Conservation (phyloP, 2,113 vertebrate species). For the Ciconia maguari region DNA sequence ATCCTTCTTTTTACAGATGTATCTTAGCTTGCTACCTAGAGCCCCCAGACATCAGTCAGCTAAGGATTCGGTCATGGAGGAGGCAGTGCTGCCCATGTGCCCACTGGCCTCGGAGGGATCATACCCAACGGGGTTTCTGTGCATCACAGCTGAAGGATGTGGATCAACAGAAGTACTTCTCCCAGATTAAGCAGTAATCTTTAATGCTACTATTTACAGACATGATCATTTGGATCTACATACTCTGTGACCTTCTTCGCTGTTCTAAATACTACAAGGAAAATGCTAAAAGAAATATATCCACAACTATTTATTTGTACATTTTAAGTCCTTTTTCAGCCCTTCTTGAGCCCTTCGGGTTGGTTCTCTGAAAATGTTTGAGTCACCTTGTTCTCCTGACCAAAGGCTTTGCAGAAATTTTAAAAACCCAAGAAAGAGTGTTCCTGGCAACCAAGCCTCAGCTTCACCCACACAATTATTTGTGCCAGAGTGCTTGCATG, state of each 20-base stretch:
- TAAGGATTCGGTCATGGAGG: background rate
- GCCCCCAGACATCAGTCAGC: background rate
- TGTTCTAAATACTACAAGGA: background rate
- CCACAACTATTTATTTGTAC: background rate
- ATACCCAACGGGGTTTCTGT: background rate
- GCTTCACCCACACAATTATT: background rate
- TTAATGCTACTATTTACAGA: background rate
- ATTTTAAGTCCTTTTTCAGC: background rate
- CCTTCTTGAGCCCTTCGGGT: background rate
- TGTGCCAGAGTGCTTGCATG: background rate
- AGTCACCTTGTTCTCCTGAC: background rate
- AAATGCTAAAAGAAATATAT: background rate
- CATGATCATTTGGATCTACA: background rate
- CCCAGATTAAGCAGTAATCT: background rate
- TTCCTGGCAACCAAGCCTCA: background rate
- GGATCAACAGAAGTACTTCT: background rate
- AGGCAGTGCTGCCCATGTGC: background rate
- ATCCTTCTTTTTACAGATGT: background rate
- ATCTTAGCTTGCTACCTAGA: background rate
- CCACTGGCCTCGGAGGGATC: rapidly evolving
- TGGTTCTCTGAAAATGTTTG: background rate
- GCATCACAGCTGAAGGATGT: background rate
- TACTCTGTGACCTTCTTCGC: background rate
- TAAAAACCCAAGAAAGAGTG: background rate
- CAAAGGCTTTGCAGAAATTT: background rate